Conservation (phyloP, 2,113 vertebrate genomes). For the Turdus rufiventris region DNA sequence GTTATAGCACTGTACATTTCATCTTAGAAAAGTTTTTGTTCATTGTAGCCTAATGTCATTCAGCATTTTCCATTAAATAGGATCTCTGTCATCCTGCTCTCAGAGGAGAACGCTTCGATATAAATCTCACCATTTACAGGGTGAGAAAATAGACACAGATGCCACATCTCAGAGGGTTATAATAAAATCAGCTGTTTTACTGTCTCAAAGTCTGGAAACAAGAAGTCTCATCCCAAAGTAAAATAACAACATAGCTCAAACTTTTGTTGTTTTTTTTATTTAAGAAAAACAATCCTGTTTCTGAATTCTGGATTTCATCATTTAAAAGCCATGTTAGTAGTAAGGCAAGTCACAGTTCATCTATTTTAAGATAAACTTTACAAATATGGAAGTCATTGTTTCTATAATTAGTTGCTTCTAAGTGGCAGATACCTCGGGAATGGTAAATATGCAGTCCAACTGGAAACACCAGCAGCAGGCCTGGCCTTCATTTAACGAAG, state of each 20-base stretch:
- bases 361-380: conserved; percentile 47
- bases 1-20: conserved; percentile 51
- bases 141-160: conserved; percentile 44
- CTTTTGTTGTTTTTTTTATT: not conserved
- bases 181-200: conserved; percentile 36
- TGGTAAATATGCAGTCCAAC: conserved; percentile 49
- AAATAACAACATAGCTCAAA: not conserved
- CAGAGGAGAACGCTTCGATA: not conserved
- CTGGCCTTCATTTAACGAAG: not conserved
- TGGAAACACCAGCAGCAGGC: conserved; percentile 25
- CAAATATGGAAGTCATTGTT: conserved; percentile 44
- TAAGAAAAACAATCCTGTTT: not conserved
- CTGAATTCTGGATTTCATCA: not conserved
- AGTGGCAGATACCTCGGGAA: conserved; percentile 44
- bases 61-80: conserved; percentile 40
- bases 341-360: not conserved
- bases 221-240: not conserved
- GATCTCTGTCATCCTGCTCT: conserved; percentile 13
- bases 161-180: conserved; percentile 3
- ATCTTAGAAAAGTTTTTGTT: conserved; percentile 66
- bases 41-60: conserved; percentile 52
- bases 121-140: conserved; percentile 23
- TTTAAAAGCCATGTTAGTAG: not conserved
- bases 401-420: conserved; percentile 49
- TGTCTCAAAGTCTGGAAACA: conserved; percentile 1